Conservation (phyloP, 2,113 vertebrate genomes). For the Brachirus orientalis region DNA sequence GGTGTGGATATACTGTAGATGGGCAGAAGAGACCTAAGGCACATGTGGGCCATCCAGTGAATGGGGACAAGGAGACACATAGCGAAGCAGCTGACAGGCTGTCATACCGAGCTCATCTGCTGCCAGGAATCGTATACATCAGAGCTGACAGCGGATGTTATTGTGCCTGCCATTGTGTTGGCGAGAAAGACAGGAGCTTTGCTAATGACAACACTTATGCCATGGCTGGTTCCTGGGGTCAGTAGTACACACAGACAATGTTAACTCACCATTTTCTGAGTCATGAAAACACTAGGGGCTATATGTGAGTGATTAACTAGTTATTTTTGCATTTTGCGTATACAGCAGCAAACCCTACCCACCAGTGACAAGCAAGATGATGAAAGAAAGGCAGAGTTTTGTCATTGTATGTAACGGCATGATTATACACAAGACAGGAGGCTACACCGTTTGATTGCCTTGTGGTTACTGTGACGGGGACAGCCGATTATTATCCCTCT, state of each 20-base stretch:
- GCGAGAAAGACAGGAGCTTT: conserved; percentile 37
- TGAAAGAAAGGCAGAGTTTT: conserved; percentile 31
- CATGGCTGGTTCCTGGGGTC: conserved; percentile 47
- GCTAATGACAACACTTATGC: conserved; percentile 58
- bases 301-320: conserved; percentile 52
- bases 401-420: conserved; percentile 59
- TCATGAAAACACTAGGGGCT: conserved; percentile 31
- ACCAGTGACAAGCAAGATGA: conserved; percentile 45
- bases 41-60: conserved; percentile 68
- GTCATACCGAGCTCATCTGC: conserved; percentile 54
- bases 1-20: conserved; percentile 54
- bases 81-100: conserved; percentile 64
- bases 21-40: conserved; percentile 66
- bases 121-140: conserved; percentile 58
- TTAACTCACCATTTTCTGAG: conserved; percentile 47
- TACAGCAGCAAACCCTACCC: conserved; percentile 27
- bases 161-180: conserved; percentile 11
- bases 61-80: conserved; percentile 46
- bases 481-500: conserved; percentile 49
- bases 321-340: conserved; percentile 26
- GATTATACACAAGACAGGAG: conserved; percentile 55
- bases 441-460: conserved; percentile 53
- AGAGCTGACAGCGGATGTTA: conserved; percentile 58
- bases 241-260: conserved; percentile 42
- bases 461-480: conserved; percentile 55